phyloP scores from a whole-genome alignment of 2,888 invertebrate species.

The Tiliacea aurago region DNA sequence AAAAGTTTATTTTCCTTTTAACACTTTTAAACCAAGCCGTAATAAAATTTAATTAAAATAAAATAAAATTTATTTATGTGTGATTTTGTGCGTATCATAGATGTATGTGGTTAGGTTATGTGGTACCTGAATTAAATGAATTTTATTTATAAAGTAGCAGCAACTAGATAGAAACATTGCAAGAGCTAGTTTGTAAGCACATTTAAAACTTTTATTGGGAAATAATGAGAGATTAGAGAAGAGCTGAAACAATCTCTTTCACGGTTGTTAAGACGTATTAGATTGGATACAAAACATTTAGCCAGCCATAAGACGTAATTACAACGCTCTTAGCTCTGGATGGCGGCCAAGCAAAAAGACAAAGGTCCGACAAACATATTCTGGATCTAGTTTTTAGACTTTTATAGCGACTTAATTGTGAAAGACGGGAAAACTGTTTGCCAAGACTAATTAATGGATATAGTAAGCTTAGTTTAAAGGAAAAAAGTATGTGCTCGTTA shows the following conservation, averaged over 20 bases:
- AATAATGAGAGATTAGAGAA: constrained; percentile 48
- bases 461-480: constrained; percentile 12
- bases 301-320: constrained; percentile 72
- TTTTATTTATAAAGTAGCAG: constrained; percentile 20
- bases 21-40: no score
- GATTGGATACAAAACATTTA: constrained; percentile 62
- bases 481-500: constrained; percentile 3
- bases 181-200: constrained; percentile 31
- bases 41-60: no score
- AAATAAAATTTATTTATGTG: no score
- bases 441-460: constrained; percentile 38
- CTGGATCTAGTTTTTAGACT: constrained; percentile 43
- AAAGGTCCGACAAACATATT: constrained; percentile 57
- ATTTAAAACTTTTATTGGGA: constrained; percentile 36
- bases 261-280: constrained; percentile 54
- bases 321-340: constrained; percentile 74
- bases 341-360: constrained; percentile 68
- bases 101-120: no score
- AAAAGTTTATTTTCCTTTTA: neutral
- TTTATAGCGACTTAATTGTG: constrained; percentile 45
- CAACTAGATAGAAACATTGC: constrained; percentile 29
- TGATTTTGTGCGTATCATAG: no score
- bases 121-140: no score
- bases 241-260: constrained; percentile 48
- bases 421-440: constrained; percentile 31